phyloP scores from a whole-genome alignment of 30 jellyfish, hydroid and myxozoan species.

The Euphysa ruthae region DNA sequence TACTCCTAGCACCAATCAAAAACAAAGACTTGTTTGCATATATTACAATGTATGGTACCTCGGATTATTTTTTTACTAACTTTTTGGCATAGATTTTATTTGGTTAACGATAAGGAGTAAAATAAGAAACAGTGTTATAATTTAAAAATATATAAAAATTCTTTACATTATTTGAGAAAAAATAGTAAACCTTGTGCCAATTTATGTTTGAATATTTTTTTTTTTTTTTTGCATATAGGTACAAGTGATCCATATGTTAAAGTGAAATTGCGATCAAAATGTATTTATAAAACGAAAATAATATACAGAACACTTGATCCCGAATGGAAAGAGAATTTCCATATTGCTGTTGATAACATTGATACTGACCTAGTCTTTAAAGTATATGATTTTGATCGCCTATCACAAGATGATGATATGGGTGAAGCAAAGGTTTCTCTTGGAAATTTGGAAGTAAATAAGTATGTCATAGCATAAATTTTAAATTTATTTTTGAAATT shows the following conservation, averaged over 20 bases:
- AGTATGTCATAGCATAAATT: too few species aligned
- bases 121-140: too few species aligned
- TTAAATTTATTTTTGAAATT: too few species aligned
- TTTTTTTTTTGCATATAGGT: slow-evolving; percentile 29
- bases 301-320: slow-evolving; percentile 71
- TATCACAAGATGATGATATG: slow-evolving; percentile 83
- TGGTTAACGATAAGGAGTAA: too few species aligned
- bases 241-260: slow-evolving; percentile 94
- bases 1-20: too few species aligned
- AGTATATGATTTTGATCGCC: slow-evolving; percentile 84
- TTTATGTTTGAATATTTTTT: background rate
- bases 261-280: slow-evolving; percentile 66
- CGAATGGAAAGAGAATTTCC: slow-evolving; percentile 74
- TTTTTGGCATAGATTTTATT: too few species aligned
- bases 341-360: slow-evolving; percentile 57
- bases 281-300: slow-evolving; percentile 68
- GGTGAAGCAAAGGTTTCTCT: slow-evolving; percentile 64
- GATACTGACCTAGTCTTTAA: slow-evolving; percentile 62
- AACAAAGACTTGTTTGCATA: too few species aligned
- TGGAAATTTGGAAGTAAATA: slow-evolving; percentile 54
- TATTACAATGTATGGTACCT: too few species aligned
- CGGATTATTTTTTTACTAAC: too few species aligned
- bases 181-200: background rate
- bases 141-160: too few species aligned
- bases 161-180: background rate